phyloP scores from a whole-genome alignment of 2,888 invertebrate genomes.

The Drosophila multiciliata region DNA sequence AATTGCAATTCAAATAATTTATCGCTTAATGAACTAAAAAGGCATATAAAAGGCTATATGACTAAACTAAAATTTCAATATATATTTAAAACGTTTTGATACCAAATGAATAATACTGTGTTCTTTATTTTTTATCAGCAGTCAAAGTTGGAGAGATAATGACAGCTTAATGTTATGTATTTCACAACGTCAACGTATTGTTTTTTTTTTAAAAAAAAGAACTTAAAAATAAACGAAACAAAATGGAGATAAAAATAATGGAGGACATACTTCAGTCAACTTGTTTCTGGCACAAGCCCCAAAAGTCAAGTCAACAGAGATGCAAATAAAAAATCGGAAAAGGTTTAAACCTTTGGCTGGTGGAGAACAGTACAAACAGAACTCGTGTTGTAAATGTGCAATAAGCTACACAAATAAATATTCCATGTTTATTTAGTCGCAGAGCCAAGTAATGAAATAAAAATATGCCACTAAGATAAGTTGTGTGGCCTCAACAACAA shows the following conservation, averaged over 20 bases:
- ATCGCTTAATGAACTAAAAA: neutral
- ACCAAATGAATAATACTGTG: neutral
- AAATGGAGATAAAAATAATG: conserved; percentile 8
- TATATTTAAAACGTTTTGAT: neutral
- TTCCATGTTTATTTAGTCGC: conserved; percentile 19
- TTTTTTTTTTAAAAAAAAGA: neutral
- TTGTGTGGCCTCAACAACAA: conserved; percentile 9
- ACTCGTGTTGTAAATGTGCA: conserved; percentile 27
- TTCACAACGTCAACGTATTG: neutral
- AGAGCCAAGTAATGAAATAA: conserved; percentile 8
- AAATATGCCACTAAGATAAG: conserved; percentile 9
- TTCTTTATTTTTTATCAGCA: neutral
- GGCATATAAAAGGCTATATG: neutral
- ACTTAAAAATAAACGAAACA: neutral
- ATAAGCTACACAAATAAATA: conserved; percentile 22
- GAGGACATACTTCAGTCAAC: neutral
- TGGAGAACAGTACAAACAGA: conserved; percentile 31
- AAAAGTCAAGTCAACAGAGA: neutral
- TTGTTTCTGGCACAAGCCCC: conserved; percentile 20
- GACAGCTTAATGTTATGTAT: conserved; percentile 11
- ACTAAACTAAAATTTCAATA: too few relatives aligned
- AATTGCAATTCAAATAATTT: conserved; percentile 3
- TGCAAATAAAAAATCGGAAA: neutral
- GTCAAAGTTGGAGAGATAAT: neutral
- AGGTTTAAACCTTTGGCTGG: neutral